Evolutionary conservation across 2,797 vertebrate species (phyloP), one percentile per base, ranked within the genome.

Genomic region (Allochrocebus solatus): DNA sequence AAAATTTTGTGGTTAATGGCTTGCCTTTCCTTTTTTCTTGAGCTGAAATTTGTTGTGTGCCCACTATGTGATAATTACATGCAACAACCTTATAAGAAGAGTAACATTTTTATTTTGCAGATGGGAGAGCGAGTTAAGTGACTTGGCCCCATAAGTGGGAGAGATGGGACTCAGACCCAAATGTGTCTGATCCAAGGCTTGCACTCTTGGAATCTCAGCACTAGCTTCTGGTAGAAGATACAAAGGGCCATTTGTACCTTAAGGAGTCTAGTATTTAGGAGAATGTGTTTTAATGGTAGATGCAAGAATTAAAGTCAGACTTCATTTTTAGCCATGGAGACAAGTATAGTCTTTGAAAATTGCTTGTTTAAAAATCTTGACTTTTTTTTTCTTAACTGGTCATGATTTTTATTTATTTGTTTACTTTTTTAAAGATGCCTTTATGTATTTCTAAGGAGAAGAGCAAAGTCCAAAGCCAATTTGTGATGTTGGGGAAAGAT

Each of bases 111-210:
- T 39, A 76, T 85, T 91, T 96, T 95, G 61, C 82, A 39, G 41
- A 9, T 88, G 96, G 41, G 74, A 93, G 96, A 97, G 86, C 97
- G 8, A 88, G n/a, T 93, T n/a, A 74, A 50, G 26, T 87, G 78
- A 75, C 8, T 85, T 93, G 91, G 72, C 53, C 48, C 4, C 59
- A 46, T 79, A 87, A 46, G 61, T 95, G 75, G 67, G 36, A 81
- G 64, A 41, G 74, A 57, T 95, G 80, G 50, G 50, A 46, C 33
- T n/a, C 92, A 94, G 36, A n/a, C 88, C 46, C 55, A 75, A 14
- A 22, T 75, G 36, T 92, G 0, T 89, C 28, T 92, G 57, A 78
- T 89, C 11, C 11, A 87, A 46, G 81, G 22, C 43, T 91, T 80
- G 74, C 24, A 70, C 55, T 95, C 41, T 70, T 82, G 50, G 87